Percentiles rank a stretch among this genome's conserved stretches.
Evolutionary conservation across 2,113 vertebrate genomes (phyloP).

Genomic region (Pelodiscus sinensis): DNA sequence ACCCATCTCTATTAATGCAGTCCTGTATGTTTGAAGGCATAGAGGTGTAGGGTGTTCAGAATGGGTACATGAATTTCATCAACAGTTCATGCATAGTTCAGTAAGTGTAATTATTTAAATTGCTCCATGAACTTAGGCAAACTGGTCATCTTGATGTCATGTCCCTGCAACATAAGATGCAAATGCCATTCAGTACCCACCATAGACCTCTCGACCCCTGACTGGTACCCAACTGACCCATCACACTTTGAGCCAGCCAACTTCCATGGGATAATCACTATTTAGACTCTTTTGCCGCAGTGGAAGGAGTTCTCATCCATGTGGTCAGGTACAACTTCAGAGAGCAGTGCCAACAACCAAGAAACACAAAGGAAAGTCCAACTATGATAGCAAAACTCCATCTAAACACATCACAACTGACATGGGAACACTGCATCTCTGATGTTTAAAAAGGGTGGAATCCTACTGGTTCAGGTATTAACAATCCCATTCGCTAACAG

Average conservation of each 20-base stretch:
- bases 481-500: not conserved
- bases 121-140: not conserved
- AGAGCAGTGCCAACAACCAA: not conserved
- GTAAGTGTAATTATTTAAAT: not conserved
- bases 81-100: not conserved
- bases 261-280: not conserved
- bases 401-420: not conserved
- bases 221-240: not conserved
- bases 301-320: not conserved
- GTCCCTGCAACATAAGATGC: not conserved
- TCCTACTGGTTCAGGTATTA: slow-evolving; percentile 28
- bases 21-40: not conserved
- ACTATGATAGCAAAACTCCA: not conserved
- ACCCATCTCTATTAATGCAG: not conserved
- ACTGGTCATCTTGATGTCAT: not conserved
- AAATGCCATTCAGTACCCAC: fast-evolving
- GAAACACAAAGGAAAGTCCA: not conserved
- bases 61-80: not conserved
- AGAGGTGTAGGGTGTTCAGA: not conserved
- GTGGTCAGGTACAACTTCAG: not conserved
- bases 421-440: not conserved
- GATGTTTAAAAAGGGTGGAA: not conserved
- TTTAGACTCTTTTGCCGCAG: not conserved
- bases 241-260: not conserved
- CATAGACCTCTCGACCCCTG: not conserved